phyloP scores from a whole-genome alignment of 2,888 invertebrate genomes.

The Tetrapedia diversipes region DNA sequence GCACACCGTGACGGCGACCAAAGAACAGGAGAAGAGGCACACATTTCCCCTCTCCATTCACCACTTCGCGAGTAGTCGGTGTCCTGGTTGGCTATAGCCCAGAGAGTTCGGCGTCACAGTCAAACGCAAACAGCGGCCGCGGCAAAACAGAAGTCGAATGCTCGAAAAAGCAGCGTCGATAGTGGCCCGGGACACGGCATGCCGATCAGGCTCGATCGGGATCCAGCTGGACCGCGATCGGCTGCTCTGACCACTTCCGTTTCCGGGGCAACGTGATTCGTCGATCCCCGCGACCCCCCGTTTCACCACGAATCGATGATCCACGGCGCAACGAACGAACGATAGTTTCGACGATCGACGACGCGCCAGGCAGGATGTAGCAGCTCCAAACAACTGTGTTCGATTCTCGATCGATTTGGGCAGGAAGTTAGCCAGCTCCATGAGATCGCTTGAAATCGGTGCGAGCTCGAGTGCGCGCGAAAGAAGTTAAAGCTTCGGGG shows the following conservation, averaged over 20 bases:
- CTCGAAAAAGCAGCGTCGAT: slow-evolving; percentile 59
- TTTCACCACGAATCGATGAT: slow-evolving; percentile 38
- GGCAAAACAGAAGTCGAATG: slow-evolving; percentile 58
- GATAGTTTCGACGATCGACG: slow-evolving; percentile 15
- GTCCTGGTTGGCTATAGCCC: slow-evolving; percentile 63
- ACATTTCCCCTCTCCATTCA: slow-evolving; percentile 71
- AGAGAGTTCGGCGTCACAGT: slow-evolving; percentile 69
- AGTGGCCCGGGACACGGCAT: background rate
- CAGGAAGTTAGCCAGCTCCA: background rate
- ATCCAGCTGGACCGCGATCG: slow-evolving; percentile 7
- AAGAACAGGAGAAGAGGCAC: slow-evolving; percentile 61
- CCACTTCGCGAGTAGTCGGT: slow-evolving; percentile 55
- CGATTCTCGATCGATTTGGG: background rate
- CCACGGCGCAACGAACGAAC: slow-evolving; percentile 43
- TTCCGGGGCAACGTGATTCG: background rate
- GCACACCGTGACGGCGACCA: slow-evolving; percentile 23
- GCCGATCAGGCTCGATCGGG: slow-evolving; percentile 18
- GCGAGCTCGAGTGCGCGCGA: background rate
- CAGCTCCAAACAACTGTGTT: background rate
- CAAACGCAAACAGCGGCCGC: slow-evolving; percentile 72
- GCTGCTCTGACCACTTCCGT: background rate
- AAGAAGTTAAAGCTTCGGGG: too few relatives aligned
- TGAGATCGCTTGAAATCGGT: background rate
- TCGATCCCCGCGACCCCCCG: too few relatives aligned
- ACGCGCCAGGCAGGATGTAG: background rate